These are phyloP conservation scores for Cercopithecus mitis DNA, from an alignment of 2,797 vertebrate genomes.

Conservation along the genomic window DNA sequence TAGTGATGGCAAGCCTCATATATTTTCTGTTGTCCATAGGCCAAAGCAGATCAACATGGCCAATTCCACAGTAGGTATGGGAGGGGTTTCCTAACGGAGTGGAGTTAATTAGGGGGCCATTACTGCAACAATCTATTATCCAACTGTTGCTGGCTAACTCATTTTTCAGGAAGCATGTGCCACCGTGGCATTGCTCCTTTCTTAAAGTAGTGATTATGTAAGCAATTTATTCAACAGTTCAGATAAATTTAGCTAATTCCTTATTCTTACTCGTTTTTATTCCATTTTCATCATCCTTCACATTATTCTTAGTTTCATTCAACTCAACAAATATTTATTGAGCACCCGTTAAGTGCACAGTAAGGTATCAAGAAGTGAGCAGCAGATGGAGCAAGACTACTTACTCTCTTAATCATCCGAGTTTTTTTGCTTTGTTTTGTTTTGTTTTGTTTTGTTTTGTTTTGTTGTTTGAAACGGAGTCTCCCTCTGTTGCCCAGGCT, in stretches of 20 bases:
- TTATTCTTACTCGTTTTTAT: conserved; percentile 47
- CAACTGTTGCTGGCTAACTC: not conserved
- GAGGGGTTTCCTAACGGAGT: not conserved
- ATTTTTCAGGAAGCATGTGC: conserved; percentile 44
- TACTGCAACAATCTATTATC: not conserved
- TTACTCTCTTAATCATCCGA: not conserved
- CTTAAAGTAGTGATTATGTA: conserved; percentile 25
- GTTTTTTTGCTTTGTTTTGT: not conserved
- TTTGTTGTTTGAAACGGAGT: not conserved
- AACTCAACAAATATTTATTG: not conserved
- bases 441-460: not conserved
- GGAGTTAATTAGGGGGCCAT: not conserved
- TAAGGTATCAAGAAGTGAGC: not conserved
- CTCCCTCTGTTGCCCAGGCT: not conserved
- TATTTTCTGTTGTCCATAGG: not conserved
- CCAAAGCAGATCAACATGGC: not conserved
- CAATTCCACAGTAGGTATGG: not conserved
- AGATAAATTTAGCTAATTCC: conserved; percentile 24
- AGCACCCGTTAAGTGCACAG: not conserved
- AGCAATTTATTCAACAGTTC: not conserved
- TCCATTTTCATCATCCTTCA: conserved; percentile 14
- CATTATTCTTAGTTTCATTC: conserved; percentile 11
- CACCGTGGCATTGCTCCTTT: not conserved
- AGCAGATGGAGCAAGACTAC: not conserved
- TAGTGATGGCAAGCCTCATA: not conserved